Evolutionary conservation across 2,888 invertebrate species (phyloP).

Genomic region (Apotomis capreana): DNA sequence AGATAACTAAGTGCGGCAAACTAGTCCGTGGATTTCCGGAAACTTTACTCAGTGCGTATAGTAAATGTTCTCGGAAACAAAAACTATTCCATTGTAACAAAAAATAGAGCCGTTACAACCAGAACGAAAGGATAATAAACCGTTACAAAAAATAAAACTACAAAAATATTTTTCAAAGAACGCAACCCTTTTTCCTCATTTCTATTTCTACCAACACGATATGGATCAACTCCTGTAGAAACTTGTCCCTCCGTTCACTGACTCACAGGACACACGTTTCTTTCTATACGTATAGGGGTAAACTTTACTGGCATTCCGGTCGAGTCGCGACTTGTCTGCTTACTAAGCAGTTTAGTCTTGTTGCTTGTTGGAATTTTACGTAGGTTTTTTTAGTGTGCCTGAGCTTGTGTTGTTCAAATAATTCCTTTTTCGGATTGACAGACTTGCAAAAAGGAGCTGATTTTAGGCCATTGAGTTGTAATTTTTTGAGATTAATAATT

Average conservation of each 20-base stretch:
- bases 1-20: no score
- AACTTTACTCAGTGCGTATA: no score
- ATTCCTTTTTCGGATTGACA: no score
- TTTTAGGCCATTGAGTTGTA: no score
- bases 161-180: neutral
- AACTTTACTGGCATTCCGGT: neutral
- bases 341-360: slow-evolving; percentile 33
- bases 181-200: slow-evolving; percentile 11
- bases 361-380: slow-evolving; percentile 21
- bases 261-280: slow-evolving; percentile 1
- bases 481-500: no score
- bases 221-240: slow-evolving; percentile 11
- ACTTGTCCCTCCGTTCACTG: slow-evolving; percentile 30
- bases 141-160: neutral
- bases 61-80: neutral
- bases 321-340: slow-evolving; percentile 36
- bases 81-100: slow-evolving; percentile 35
- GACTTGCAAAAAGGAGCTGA: no score
- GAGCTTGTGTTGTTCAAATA: neutral
- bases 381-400: slow-evolving; percentile 5
- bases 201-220: slow-evolving; percentile 23
- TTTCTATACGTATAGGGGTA: neutral
- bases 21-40: no score
- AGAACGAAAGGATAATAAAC: neutral
- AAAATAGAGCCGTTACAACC: neutral